Evolutionary conservation across 2,888 invertebrate genomes (phyloP).

Genomic region (Drosophila leonis): DNA sequence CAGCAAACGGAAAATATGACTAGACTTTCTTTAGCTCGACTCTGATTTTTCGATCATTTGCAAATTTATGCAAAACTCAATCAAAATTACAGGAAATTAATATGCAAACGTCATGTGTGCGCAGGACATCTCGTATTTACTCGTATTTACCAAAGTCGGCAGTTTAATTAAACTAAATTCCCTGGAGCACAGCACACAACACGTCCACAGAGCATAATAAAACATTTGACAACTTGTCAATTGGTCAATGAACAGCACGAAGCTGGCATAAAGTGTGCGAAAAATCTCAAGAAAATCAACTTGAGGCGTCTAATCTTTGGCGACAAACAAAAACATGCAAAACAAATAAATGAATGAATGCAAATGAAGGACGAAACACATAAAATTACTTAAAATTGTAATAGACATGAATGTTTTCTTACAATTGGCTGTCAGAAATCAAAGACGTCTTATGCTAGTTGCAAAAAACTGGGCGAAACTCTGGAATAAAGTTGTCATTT

Average conservation of each 20-base stretch:
- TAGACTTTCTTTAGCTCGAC: neutral
- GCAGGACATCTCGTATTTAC: conserved; percentile 17
- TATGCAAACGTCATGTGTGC: conserved; percentile 50
- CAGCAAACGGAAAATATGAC: neutral
- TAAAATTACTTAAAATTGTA: conserved; percentile 73
- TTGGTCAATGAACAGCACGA: conserved; percentile 1
- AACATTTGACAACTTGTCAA: conserved; percentile 69
- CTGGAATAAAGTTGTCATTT: conserved; percentile 73
- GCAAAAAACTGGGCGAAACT: conserved; percentile 34
- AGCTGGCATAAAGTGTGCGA: conserved; percentile 25
- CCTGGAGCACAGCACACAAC: conserved; percentile 22
- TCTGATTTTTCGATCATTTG: conserved; percentile 19
- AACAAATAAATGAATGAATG: conserved; percentile 55
- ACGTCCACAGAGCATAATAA: conserved; percentile 36
- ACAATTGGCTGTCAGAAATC: conserved; percentile 66
- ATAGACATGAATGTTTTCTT: conserved; percentile 34
- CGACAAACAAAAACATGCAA: conserved; percentile 32
- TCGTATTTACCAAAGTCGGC: conserved; percentile 23
- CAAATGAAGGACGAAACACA: conserved; percentile 56
- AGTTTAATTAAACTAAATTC: conserved; percentile 73
- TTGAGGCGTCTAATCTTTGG: conserved; percentile 19
- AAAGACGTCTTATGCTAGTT: conserved; percentile 32
- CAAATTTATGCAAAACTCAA: conserved; percentile 59
- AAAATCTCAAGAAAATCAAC: conserved; percentile 46
- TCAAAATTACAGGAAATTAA: conserved; percentile 67